Conservation (phyloP, 1,140 invertebrate genomes). For the Drosophila lacteicornis region DNA sequence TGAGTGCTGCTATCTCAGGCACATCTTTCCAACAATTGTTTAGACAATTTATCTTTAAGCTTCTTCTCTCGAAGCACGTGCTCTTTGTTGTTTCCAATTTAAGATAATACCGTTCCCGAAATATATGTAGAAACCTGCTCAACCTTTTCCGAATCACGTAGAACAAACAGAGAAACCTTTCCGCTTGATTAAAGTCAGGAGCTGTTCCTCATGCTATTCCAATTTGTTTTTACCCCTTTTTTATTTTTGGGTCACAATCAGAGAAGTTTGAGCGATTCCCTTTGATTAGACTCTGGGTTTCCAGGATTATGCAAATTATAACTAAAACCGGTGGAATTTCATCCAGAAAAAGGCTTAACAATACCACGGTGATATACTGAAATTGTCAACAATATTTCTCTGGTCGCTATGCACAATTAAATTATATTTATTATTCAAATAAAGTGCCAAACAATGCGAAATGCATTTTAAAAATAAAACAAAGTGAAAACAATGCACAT, state of each 20-base stretch:
- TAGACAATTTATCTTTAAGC: slow-evolving; percentile 26
- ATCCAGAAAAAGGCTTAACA: slow-evolving; percentile 16
- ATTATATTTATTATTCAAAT: slow-evolving; percentile 31
- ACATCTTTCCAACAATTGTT: slow-evolving; percentile 13
- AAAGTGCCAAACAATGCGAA: slow-evolving; percentile 34
- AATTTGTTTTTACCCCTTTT: slow-evolving; percentile 19
- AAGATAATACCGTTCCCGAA: slow-evolving; percentile 25
- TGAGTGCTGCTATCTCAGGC: neutral
- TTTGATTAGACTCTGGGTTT: slow-evolving; percentile 20
- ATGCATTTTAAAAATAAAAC: slow-evolving; percentile 22
- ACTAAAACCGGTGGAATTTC: neutral
- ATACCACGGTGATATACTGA: neutral
- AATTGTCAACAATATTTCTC: slow-evolving; percentile 11
- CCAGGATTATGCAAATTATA: slow-evolving; percentile 36
- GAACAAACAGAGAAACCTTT: slow-evolving; percentile 48
- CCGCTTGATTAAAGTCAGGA: slow-evolving; percentile 38
- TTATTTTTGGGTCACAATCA: slow-evolving; percentile 33
- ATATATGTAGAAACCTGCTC: slow-evolving; percentile 19
- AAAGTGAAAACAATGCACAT: slow-evolving; percentile 24
- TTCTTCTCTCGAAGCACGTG: slow-evolving; percentile 23
- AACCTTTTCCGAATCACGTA: slow-evolving; percentile 48
- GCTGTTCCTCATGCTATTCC: neutral
- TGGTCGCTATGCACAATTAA: slow-evolving; percentile 13
- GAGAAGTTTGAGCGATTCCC: slow-evolving; percentile 5
- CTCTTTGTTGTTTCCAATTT: slow-evolving; percentile 25